Evolutionary conservation across 2,113 vertebrate species (phyloP), one percentile per base, ranked within the genome.

Genomic region (Gymnocephalus cernua): DNA sequence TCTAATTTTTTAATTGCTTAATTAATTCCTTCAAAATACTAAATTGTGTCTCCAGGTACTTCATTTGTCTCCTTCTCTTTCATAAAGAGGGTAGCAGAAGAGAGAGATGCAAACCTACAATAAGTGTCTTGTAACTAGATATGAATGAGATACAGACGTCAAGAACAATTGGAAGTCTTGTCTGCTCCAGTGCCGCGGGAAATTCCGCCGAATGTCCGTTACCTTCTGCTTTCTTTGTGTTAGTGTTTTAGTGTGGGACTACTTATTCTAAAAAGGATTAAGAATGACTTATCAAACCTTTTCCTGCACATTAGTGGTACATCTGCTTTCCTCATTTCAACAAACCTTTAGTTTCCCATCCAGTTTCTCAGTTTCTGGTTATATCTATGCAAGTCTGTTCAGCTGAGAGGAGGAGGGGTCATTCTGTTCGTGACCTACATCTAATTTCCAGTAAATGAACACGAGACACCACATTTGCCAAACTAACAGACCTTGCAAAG

Each of bases 381-480:
- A 32, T 23, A 48, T 38, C n/a, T 8, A 38, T 11, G 2, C 23
- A 51, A 48, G 38, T 53, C 44, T 10, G 32, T 62, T 64, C 23
- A 11, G 4, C 74, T 23, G 35, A 45, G 70, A 48, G 76, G 6
- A 67, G 54, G 10, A 73, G 0, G 1, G 68, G 35, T 64, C 69
- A 51, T 10, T 45, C 41, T 0, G n/a, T 25, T 74, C 58, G 68
- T 63, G 59, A 74, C 61, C 79, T 53, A 51, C 38, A n/a, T 76
- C 35, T 47, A 79, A 73, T 81, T 61, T 68, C 64, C 56, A 56
- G 6, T 25, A 83, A 80, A 82, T 66, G 62, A 72, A 72, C 64
- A 23, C 71, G 13, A 64, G 68, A 47, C 16, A 63, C 63, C 1
- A 6, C 59, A 75, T 79, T 81, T 64, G 48, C 61, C 35, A 51